Base-by-base conservation (phyloP, 2,113 vertebrate species). In the Tonatia bakeri region DNA sequence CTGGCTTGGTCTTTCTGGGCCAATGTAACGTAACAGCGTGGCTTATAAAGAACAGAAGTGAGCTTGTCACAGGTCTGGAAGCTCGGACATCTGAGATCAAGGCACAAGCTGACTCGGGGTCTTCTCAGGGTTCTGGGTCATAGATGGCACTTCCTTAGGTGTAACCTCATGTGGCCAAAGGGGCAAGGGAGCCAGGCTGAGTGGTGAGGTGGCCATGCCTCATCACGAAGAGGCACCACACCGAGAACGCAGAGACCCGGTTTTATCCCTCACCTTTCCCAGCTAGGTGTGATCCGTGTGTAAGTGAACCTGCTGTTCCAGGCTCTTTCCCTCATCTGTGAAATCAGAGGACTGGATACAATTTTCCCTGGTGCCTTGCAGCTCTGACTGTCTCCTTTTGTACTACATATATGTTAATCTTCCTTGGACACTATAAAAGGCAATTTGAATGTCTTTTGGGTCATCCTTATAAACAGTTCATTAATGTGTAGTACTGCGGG, bases 381-480 rank as follows among this genome's bases (percentile, higher is more conserved):
- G 83, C 43, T 92, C 87, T 50, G 15, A 70, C 12, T 93, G 36
- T 77, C 73, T 97, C 36, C 64, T 86, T 94, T 65, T 84, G 24
- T 56, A 45, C 64, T 84, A 90, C 94, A 43, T 93, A 83, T 64
- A 75, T 80, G 40, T 52, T 92, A 87, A 87, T 95, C 67, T 90
- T 43, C 4, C 38, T 61, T 73, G 50, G 38, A 56, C 16, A 4
- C 61, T 43, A 28, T 64, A 70, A 79, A 94, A 94, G 76, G 10
- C 50, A 80, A 38, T 92, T 82, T 33, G 86, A 73, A 40, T 83
- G 61, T 67, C 92, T 95, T 59, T 67, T 31, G 59, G 38, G 72
- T 84, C 72, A 65, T 76, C 7, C n/a, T 80, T 90, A 69, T 69
- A 59, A n/a, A 72, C 15, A 86, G 88, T 50, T 91, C 52, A 93